These are phyloP conservation scores for Orthosia incerta DNA, from an alignment of 2,888 invertebrate genomes.

Conservation along the genomic window DNA sequence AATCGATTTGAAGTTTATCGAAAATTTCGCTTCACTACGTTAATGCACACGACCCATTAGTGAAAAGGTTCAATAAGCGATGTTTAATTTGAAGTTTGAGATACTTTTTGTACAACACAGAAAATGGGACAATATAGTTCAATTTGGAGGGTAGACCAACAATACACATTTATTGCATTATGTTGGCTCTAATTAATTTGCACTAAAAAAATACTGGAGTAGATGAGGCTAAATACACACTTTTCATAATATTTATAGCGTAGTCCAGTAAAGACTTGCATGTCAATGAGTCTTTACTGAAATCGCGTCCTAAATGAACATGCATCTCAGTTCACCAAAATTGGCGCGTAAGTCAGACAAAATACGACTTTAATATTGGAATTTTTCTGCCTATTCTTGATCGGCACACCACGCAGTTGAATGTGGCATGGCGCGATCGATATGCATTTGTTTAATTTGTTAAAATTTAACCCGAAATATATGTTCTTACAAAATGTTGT, in stretches of 20 bases:
- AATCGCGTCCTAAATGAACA: not conserved
- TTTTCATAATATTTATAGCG: not conserved
- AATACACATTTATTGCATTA: not conserved
- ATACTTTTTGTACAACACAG: too few species aligned
- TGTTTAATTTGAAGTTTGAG: too few species aligned
- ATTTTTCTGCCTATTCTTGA: not conserved
- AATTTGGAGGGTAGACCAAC: too few species aligned
- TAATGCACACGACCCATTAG: not conserved
- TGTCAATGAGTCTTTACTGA: constrained; percentile 6
- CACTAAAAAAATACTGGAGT: not conserved
- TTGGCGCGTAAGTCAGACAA: constrained; percentile 10
- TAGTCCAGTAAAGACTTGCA: constrained; percentile 16
- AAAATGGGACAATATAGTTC: too few species aligned
- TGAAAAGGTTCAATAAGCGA: not conserved
- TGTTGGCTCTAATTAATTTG: not conserved
- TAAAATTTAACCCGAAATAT: not conserved
- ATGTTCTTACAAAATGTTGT: too few species aligned
- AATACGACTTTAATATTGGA: not conserved
- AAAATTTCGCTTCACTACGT: not conserved
- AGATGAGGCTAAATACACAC: constrained; percentile 14
- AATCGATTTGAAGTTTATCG: not conserved
- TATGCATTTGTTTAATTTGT: constrained; percentile 7
- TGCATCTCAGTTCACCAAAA: constrained; percentile 5
- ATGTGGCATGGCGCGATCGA: too few species aligned
- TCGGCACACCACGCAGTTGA: not conserved